Evolutionary conservation across 2,113 vertebrate species (phyloP).

Genomic region (Coptodon rendalli): DNA sequence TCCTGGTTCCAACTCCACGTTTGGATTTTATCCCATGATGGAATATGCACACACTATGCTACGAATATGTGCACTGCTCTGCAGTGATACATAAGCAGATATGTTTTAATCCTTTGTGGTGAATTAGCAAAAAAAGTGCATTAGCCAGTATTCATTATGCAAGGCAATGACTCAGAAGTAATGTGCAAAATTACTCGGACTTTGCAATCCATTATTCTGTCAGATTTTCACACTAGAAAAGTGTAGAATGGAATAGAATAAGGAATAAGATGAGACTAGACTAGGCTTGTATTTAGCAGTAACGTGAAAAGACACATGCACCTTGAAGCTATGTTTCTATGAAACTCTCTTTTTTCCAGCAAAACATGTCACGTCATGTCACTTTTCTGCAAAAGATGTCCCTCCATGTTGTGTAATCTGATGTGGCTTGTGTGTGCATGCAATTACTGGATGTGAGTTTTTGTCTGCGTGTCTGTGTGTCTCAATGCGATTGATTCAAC

Average conservation of each 20-base stretch:
- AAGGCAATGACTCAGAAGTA: constrained; percentile 50
- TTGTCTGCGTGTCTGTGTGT: neutral
- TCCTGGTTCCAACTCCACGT: neutral
- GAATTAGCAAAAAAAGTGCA: constrained; percentile 48
- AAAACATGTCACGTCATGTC: constrained; percentile 5
- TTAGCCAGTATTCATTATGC: constrained; percentile 53
- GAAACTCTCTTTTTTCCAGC: neutral
- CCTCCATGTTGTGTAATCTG: neutral
- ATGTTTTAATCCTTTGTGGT: constrained; percentile 39
- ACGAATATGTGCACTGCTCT: neutral
- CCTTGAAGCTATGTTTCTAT: constrained; percentile 10
- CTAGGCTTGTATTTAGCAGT: neutral
- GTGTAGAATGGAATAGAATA: constrained; percentile 13
- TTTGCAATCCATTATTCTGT: constrained; percentile 48
- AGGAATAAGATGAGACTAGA: neutral
- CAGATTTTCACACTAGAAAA: constrained; percentile 21
- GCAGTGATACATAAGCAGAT: constrained; percentile 24
- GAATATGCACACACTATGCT: neutral
- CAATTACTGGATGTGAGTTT: neutral
- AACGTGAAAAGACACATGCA: neutral
- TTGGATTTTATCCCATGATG: neutral
- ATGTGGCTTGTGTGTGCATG: neutral
- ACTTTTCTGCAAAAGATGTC: neutral
- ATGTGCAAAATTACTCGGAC: constrained; percentile 44
- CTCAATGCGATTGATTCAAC: neutral